Percentiles rank a stretch among this genome's conserved stretches.
Evolutionary conservation across 2,888 invertebrate species (phyloP).

Genomic region (Yponomeuta evonymella): DNA sequence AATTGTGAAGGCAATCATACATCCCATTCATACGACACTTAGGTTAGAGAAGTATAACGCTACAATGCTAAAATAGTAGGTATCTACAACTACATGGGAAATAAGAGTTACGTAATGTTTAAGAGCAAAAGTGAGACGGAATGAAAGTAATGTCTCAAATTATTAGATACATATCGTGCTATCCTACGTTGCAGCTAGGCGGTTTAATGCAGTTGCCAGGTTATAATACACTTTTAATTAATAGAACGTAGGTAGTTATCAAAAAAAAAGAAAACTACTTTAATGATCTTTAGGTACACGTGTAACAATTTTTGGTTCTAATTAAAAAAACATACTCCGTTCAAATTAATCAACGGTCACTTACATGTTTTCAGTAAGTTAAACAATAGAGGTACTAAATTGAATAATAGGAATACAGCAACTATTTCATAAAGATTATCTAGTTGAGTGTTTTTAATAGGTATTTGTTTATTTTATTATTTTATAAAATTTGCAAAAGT

Average conservation of each 20-base stretch:
- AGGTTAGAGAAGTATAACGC: slow-evolving; percentile 45
- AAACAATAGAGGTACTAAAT: slow-evolving; percentile 49
- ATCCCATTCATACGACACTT: slow-evolving; percentile 54
- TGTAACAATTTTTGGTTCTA: slow-evolving; percentile 66
- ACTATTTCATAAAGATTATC: slow-evolving; percentile 68
- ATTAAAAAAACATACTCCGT: slow-evolving; percentile 52
- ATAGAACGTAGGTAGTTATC: too few relatives aligned
- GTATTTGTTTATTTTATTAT: slow-evolving; percentile 55
- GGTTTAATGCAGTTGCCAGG: neutral
- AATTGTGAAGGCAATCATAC: slow-evolving; percentile 62
- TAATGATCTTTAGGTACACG: slow-evolving; percentile 49
- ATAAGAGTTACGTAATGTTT: slow-evolving; percentile 46
- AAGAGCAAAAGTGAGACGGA: slow-evolving; percentile 50
- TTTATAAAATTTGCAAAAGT: slow-evolving; percentile 84
- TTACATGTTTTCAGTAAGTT: slow-evolving; percentile 26
- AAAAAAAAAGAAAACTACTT: slow-evolving; percentile 37
- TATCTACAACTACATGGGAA: slow-evolving; percentile 45
- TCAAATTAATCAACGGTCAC: slow-evolving; percentile 31
- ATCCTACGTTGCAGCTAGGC: slow-evolving; percentile 8
- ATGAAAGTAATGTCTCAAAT: slow-evolving; percentile 37
- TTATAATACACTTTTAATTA: neutral
- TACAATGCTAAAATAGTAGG: slow-evolving; percentile 48
- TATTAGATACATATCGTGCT: neutral
- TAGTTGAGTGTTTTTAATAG: slow-evolving; percentile 63
- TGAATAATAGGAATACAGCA: slow-evolving; percentile 54